Conservation (phyloP, 2,888 invertebrate genomes). For the Drosophila borealis region DNA sequence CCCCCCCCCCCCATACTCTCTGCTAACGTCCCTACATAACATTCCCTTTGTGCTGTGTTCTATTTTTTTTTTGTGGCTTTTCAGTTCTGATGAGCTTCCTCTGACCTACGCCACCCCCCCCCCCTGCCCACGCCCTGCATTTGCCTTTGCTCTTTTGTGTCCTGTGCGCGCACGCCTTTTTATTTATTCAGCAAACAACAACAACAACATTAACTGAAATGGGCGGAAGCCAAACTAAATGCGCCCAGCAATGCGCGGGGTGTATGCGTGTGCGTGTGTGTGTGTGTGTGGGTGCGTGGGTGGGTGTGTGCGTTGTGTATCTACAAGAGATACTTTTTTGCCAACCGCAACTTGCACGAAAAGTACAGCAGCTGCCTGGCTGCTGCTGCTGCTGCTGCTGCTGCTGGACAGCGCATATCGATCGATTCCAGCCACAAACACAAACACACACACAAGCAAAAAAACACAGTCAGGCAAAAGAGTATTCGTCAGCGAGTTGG, state of each 20-base stretch:
- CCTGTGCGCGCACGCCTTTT: constrained; percentile 61
- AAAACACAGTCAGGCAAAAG: constrained; percentile 4
- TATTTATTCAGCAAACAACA: constrained; percentile 44
- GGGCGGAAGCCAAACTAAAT: constrained; percentile 62
- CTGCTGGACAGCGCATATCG: constrained; percentile 70
- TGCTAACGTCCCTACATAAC: no score
- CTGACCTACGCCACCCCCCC: not conserved
- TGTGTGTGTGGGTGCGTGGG: constrained; percentile 9
- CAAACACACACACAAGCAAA: not conserved
- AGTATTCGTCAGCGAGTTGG: not conserved
- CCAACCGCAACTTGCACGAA: constrained; percentile 57
- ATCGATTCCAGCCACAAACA: constrained; percentile 39
- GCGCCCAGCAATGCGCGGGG: constrained; percentile 5
- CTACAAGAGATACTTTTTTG: constrained; percentile 71
- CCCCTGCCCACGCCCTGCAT: not conserved
- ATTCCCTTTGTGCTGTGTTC: not conserved
- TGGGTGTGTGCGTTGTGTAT: constrained; percentile 43
- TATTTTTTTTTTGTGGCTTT: not conserved
- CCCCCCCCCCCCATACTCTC: no score
- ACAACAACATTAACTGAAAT: constrained; percentile 35
- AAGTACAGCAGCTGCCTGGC: constrained; percentile 68
- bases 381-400: constrained; percentile 47
- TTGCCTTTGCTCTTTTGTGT: constrained; percentile 37
- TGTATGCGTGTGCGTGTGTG: not conserved
- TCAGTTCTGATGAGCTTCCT: not conserved